Evolutionary conservation across 1,140 invertebrate genomes (phyloP), one percentile per base, ranked within the genome.

Genomic region (Triops longicaudatus): DNA sequence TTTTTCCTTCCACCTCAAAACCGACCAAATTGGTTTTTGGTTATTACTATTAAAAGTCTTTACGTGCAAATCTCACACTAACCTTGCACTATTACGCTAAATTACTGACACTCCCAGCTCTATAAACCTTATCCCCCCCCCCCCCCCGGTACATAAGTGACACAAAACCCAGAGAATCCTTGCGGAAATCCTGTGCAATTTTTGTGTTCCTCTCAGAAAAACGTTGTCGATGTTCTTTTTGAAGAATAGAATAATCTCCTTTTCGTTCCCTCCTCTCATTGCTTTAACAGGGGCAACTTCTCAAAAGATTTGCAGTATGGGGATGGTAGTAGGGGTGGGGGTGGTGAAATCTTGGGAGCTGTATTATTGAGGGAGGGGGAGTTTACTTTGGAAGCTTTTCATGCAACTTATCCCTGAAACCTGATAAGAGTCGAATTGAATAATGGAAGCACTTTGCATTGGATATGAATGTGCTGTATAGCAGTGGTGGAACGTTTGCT

Each of bases 371-470:
- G 14, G 50, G n/a, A 22, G 9, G 50, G 50, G 50, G 50, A 22
- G 17, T 63, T 63, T 63, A 63, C 50, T 37, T 37, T 17, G 14
- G 50, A 63, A 22, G 50, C 50, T 63, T 63, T 63, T n/a, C 50
- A 63, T 63, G 50, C 14, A 63, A 63, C 50, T 22, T 17, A 5
- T 22, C 50, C 50, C n/a, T 22, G 50, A 63, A 63, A 63, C 50
- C 50, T 17, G 50, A 63, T 63, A 63, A 63, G 14, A 63, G 50
- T 63, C 17, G n/a, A 63, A 63, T 63, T 63, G 50, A 63, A 63
- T 63, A 63, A 63, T 63, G 50, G 50, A 63, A 63, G 50, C 50
- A 63, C 50, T 63, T 63, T 63, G n/a, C 50, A 63, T 63, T 63
- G 50, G 50, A 22, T 63, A 63, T 63, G 31, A 37, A 37, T 37